Evolutionary conservation across 2,888 invertebrate genomes (phyloP), one percentile per base, ranked within the genome.

Genomic region (Eurois occulta): DNA sequence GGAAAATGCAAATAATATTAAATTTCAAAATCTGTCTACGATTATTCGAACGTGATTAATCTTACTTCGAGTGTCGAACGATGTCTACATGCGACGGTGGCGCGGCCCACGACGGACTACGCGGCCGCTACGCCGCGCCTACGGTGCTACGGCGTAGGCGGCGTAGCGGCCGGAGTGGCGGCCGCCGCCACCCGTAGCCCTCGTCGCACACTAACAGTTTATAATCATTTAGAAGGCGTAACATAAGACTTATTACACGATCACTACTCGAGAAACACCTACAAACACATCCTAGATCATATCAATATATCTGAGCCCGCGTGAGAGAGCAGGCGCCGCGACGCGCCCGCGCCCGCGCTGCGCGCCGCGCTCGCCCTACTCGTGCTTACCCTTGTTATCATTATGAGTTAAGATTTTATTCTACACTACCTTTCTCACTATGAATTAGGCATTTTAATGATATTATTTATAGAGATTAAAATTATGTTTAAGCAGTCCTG

Each of bases 1-100:
- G 96, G 96, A 96, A 96, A 96, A 95, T 95, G 96, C 96, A 96
- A 96, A 96, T 96, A 91, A 96, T 95, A 96, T 93, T 95, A 93
- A 95, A 96, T 93, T 94, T 96, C 92, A 95, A 95, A 95, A 95
- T 94, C 95, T 94, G 96, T 95, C 96, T 96, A 96, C 95, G 92
- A 94, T 94, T 95, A 94, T 94, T 95, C 93, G 94, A 96, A 96
- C 95, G 94, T 94, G 95, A 95, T 95, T 95, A 96, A 95, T 93
- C 93, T 96, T 96, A 96, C 89, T 95, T 95, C 91, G 93, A 95
- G 93, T 94, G 93, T 95, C 92, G 93, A 95, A 94, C 94, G 92
- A 92, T 92, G 94, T 91, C 94, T 95, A 94, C 92, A 87, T 91
- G 92, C 91, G 87, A 87, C 87, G 80, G 92, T 83, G 88, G 89